Evolutionary conservation across 2,797 vertebrate species (phyloP).

Genomic region (Enteromius unitaeniatus): DNA sequence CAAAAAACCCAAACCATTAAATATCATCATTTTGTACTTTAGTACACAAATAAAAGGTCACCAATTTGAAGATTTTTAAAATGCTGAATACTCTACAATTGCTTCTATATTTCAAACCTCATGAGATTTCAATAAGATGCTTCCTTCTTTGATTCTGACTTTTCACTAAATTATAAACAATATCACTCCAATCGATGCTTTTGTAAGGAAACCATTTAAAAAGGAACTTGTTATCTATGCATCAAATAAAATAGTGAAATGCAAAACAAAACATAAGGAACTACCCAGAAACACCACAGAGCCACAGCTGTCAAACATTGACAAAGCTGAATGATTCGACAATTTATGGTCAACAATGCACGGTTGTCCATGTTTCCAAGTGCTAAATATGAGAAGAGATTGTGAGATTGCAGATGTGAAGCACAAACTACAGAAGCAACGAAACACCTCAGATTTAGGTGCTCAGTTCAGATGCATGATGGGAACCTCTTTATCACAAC

Average conservation of each 20-base stretch:
- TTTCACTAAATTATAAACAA: not conserved
- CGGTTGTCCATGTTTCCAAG: not conserved
- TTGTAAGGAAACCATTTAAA: not conserved
- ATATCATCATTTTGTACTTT: not conserved
- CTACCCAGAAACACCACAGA: not conserved
- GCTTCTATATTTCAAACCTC: not conserved
- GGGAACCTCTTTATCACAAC: slow-evolving; percentile 7
- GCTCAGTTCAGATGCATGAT: not conserved
- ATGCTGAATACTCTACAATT: not conserved
- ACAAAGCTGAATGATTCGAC: not conserved
- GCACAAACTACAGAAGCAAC: not conserved
- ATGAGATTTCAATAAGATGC: not conserved
- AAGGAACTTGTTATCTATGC: not conserved
- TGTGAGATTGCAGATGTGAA: not conserved
- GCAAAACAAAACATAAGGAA: not conserved
- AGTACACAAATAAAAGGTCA: not conserved
- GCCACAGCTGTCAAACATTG: not conserved
- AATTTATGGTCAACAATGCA: not conserved
- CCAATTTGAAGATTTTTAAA: not conserved
- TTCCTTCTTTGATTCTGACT: not conserved
- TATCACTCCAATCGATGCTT: not conserved
- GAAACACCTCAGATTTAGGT: not conserved
- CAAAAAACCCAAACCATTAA: too few species aligned
- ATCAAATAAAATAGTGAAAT: not conserved
- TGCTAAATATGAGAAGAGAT: not conserved